A percentile compares a stretch with the other conserved stretches of the same genome.
phyloP scores from a whole-genome alignment of 1,140 invertebrate genomes.

The Mesaphorura yosii region DNA sequence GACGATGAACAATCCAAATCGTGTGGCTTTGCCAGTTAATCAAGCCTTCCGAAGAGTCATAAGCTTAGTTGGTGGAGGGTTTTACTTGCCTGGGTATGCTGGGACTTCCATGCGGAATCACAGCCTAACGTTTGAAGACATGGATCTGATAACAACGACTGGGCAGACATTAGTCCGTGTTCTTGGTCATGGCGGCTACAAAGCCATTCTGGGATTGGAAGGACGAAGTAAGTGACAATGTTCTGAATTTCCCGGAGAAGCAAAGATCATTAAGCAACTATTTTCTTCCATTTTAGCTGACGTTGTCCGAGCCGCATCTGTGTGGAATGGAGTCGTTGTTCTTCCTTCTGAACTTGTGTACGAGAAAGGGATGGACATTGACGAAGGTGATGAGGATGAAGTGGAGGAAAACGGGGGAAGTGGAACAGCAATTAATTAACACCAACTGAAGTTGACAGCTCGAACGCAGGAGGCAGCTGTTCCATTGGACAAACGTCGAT shows the following conservation, averaged over 20 bases:
- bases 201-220: conserved; percentile 67
- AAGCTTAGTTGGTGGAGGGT: conserved; percentile 79
- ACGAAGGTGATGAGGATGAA: conserved; percentile 44
- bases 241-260: neutral
- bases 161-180: conserved; percentile 80
- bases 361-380: conserved; percentile 52
- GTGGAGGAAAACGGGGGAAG: neutral
- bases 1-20: conserved; percentile 88
- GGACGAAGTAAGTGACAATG: conserved; percentile 33
- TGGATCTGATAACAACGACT: conserved; percentile 84
- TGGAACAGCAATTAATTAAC: too few species aligned
- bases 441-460: too few species aligned
- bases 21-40: conserved; percentile 84
- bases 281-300: conserved; percentile 33
- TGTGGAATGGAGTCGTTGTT: conserved; percentile 89
- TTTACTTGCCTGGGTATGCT: conserved; percentile 66
- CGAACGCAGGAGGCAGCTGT: too few species aligned
- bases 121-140: conserved; percentile 85
- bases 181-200: conserved; percentile 79
- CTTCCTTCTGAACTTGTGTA: conserved; percentile 84
- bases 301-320: conserved; percentile 62
- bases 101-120: conserved; percentile 77
- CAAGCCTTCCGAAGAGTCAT: conserved; percentile 76
- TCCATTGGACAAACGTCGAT: too few species aligned
- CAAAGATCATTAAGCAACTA: neutral